Conservation (phyloP, 2,888 invertebrate genomes). For the Brachynemurus nebulosus region DNA sequence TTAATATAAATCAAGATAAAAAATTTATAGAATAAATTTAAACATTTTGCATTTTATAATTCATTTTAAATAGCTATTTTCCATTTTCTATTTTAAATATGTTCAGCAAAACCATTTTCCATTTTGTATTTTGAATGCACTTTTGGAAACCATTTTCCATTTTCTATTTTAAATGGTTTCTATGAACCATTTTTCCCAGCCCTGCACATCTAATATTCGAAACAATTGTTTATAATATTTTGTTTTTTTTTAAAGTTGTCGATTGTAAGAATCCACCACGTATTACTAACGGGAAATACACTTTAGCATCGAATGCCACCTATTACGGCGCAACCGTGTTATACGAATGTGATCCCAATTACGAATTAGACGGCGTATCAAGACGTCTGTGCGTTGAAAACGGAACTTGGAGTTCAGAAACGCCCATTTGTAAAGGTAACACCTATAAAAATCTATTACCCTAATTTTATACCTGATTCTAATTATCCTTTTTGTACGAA, state of each 20-base stretch:
- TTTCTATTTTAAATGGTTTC: too few relatives aligned
- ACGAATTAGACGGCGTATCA: conserved; percentile 68
- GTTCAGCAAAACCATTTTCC: too few relatives aligned
- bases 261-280: conserved; percentile 69
- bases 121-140: too few relatives aligned
- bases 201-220: too few relatives aligned
- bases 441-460: conserved; percentile 7
- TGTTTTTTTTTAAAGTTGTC: conserved; percentile 44
- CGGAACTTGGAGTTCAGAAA: conserved; percentile 79
- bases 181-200: too few relatives aligned
- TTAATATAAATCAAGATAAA: too few relatives aligned
- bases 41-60: too few relatives aligned
- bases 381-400: conserved; percentile 74
- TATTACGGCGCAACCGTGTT: conserved; percentile 76
- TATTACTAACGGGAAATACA: conserved; percentile 59
- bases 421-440: conserved; percentile 65
- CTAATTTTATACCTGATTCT: not conserved
- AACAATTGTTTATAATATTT: conserved; percentile 2
- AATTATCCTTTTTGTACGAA: not conserved
- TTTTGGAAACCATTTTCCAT: too few relatives aligned
- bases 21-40: too few relatives aligned
- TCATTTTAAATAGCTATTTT: too few relatives aligned
- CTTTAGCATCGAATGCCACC: conserved; percentile 72
- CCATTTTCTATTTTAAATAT: too few relatives aligned
- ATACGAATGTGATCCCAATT: conserved; percentile 72